These are phyloP conservation scores for Genyomyrus donnyi DNA, from an alignment of 2,113 vertebrate genomes.

Conservation along the genomic window DNA sequence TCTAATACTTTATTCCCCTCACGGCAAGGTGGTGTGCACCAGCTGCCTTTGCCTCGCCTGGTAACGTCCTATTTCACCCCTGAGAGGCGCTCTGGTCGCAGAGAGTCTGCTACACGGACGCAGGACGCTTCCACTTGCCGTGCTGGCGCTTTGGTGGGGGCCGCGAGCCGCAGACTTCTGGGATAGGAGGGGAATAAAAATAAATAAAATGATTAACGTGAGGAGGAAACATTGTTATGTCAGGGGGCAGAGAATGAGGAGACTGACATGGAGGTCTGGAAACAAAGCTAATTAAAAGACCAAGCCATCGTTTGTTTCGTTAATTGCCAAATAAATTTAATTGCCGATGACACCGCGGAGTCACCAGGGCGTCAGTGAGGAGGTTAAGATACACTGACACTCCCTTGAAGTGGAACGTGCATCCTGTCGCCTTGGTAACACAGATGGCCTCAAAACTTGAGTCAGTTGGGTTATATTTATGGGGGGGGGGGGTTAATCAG, in stretches of 20 bases:
- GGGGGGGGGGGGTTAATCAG: not conserved
- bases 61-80: not conserved
- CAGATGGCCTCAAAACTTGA: not conserved
- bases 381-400: not conserved
- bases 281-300: not conserved
- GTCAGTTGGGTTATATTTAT: not conserved
- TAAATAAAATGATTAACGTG: not conserved
- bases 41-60: not conserved
- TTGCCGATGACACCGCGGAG: not conserved
- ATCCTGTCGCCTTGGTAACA: slow-evolving; percentile 10
- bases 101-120: not conserved
- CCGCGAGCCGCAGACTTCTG: not conserved
- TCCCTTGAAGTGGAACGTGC: not conserved
- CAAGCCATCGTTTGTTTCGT: not conserved
- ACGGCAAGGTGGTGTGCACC: not conserved
- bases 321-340: slow-evolving; percentile 8
- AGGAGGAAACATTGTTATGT: not conserved
- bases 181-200: not conserved
- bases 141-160: not conserved
- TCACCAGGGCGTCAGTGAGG: slow-evolving; percentile 8
- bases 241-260: not conserved
- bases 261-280: not conserved
- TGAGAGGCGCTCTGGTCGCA: not conserved
- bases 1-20: not conserved
- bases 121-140: not conserved